These are phyloP conservation scores for Clinocottus analis DNA, from an alignment of 2,113 vertebrate genomes.

Conservation along the genomic window DNA sequence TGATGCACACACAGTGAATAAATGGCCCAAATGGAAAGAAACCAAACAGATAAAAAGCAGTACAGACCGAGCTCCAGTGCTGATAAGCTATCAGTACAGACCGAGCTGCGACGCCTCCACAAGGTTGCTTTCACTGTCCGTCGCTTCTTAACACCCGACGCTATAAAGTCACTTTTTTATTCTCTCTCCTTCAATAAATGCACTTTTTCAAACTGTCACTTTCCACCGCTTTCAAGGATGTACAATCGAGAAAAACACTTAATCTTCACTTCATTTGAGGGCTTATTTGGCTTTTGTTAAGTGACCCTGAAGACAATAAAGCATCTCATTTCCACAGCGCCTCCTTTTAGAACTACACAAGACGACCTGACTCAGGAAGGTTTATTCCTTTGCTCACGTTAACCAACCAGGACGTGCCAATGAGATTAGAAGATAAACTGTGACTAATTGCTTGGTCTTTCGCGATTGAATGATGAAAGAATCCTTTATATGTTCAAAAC, in stretches of 20 bases:
- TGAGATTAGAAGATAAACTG: background rate
- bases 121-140: slow-evolving; percentile 27
- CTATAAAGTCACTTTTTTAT: slow-evolving; percentile 6
- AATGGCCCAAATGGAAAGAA: background rate
- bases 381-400: background rate
- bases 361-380: background rate
- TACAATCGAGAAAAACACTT: background rate
- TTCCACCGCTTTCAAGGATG: slow-evolving; percentile 35
- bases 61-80: background rate
- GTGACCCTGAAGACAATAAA: slow-evolving; percentile 27
- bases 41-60: background rate
- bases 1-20: background rate
- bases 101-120: background rate
- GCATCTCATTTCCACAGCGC: background rate
- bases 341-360: background rate
- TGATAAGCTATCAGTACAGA: too few species aligned
- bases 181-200: background rate
- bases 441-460: background rate
- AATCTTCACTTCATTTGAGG: slow-evolving; percentile 10
- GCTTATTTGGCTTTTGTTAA: slow-evolving; percentile 27
- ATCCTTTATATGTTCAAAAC: background rate
- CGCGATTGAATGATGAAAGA: background rate
- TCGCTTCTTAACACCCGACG: background rate
- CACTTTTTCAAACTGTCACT: slow-evolving; percentile 4
- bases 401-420: background rate